These are phyloP conservation scores for Pseudonaja textilis DNA, from an alignment of 2,113 vertebrate genomes.

Conservation along the genomic window DNA sequence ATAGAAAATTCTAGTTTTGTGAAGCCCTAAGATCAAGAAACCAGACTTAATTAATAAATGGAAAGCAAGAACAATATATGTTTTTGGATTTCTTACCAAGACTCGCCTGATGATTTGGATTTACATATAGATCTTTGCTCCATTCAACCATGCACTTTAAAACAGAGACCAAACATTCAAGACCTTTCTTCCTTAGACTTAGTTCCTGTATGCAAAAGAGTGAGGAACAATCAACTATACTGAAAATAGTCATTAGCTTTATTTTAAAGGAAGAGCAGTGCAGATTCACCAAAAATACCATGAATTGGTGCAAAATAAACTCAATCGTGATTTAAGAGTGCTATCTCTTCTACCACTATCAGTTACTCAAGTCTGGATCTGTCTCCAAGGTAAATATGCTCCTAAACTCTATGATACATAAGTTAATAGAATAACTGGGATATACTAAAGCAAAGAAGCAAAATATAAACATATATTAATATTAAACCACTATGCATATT, in stretches of 20 bases:
- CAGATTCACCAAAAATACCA: neutral
- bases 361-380: neutral
- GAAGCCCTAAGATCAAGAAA: neutral
- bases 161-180: constrained; percentile 96
- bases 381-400: neutral
- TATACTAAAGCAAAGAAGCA: neutral
- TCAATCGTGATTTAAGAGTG: neutral
- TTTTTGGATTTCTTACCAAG: constrained; percentile 77
- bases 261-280: neutral
- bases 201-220: constrained; percentile 77
- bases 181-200: constrained; percentile 94
- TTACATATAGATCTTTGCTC: constrained; percentile 98
- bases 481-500: neutral
- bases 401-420: neutral
- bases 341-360: neutral
- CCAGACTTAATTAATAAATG: neutral
- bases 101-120: constrained; percentile 91
- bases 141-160: constrained; percentile 99
- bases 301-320: neutral
- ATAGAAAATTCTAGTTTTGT: neutral
- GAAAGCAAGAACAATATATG: neutral
- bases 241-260: neutral
- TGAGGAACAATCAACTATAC: neutral
- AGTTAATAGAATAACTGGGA: neutral
- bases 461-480: neutral